Conservation (phyloP, 2,113 vertebrate species). For the Shinisaurus crocodilurus region DNA sequence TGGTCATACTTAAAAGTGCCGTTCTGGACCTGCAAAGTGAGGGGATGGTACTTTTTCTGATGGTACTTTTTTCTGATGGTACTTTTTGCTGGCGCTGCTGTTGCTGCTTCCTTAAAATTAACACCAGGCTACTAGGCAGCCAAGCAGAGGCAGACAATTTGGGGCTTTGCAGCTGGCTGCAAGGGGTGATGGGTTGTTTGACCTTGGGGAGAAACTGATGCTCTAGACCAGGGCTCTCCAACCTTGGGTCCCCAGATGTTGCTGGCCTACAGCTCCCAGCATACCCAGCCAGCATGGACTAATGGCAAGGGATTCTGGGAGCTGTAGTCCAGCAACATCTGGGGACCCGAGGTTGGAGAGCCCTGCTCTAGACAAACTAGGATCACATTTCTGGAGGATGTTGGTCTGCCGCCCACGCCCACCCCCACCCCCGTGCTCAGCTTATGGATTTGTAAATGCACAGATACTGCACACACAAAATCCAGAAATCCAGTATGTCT, state of each 20-base stretch:
- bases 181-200: neutral
- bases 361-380: neutral
- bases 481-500: neutral
- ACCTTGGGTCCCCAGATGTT: no score
- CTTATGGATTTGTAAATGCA: neutral
- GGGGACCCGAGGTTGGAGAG: no score
- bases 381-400: neutral
- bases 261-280: no score
- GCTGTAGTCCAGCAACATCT: no score
- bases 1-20: constrained; percentile 30
- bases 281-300: no score
- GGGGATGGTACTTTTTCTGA: neutral
- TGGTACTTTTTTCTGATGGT: neutral
- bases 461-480: neutral
- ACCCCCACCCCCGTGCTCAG: neutral
- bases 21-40: neutral
- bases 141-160: neutral
- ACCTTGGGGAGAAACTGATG: neutral
- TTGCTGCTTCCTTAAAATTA: neutral
- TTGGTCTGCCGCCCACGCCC: neutral
- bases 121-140: neutral
- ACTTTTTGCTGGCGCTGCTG: neutral
- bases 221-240: no score
- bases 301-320: no score
- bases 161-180: neutral